These are phyloP conservation scores for Addax nasomaculatus DNA, from an alignment of 2,113 vertebrate species.

Conservation along the genomic window DNA sequence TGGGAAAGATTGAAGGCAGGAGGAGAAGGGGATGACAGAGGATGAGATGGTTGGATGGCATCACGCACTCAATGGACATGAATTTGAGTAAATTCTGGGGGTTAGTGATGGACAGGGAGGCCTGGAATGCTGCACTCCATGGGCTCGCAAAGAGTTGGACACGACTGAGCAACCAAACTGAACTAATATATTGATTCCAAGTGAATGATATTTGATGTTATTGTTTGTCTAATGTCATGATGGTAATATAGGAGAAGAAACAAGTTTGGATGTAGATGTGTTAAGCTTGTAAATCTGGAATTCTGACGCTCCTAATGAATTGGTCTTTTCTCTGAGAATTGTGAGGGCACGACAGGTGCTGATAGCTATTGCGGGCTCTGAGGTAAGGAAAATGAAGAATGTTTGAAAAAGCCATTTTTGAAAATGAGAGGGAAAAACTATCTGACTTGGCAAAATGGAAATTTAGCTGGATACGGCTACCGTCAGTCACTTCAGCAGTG, in stretches of 20 bases:
- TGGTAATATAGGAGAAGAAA: background rate
- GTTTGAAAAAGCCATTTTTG: background rate
- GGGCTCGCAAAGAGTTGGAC: background rate
- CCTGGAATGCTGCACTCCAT: background rate
- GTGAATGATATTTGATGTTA: background rate
- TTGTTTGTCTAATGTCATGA: background rate
- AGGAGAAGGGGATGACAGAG: background rate
- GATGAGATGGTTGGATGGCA: background rate
- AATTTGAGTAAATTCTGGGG: background rate
- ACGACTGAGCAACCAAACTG: fast-evolving
- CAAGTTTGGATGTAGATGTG: background rate
- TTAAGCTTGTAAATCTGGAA: background rate
- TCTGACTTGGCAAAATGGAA: background rate
- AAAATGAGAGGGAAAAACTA: background rate
- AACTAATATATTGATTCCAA: background rate
- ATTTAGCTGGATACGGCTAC: background rate
- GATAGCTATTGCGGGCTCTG: background rate
- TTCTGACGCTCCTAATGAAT: background rate
- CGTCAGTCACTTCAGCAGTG: background rate
- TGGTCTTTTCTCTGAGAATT: background rate
- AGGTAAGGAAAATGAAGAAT: background rate
- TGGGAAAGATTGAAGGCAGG: background rate
- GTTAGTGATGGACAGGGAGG: background rate
- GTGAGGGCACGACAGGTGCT: background rate
- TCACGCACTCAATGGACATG: background rate